phyloP scores from a whole-genome alignment of 1,140 invertebrate genomes.

The Leptinotarsa undecemlineata region DNA sequence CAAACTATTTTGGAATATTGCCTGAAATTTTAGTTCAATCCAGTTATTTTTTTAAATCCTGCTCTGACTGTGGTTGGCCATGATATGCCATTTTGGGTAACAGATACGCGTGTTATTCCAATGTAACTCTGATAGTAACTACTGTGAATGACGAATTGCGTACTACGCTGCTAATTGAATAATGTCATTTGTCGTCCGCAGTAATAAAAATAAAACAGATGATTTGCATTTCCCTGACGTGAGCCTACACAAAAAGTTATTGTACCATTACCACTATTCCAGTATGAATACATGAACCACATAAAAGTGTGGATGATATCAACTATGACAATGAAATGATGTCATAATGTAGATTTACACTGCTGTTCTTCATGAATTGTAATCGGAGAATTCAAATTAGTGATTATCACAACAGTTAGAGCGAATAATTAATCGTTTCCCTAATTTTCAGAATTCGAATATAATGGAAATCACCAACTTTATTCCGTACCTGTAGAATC shows the following conservation, averaged over 20 bases:
- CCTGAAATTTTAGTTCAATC: too few relatives aligned
- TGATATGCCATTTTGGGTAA: too few relatives aligned
- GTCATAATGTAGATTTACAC: neutral
- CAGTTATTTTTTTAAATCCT: too few relatives aligned
- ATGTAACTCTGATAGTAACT: too few relatives aligned
- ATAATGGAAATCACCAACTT: too few relatives aligned
- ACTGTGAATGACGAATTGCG: neutral
- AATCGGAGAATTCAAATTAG: neutral
- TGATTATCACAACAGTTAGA: neutral
- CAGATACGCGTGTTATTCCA: too few relatives aligned
- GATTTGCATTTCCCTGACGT: neutral
- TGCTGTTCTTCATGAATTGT: neutral
- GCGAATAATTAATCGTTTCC: neutral
- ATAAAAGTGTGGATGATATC: conserved; percentile 15
- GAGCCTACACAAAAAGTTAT: neutral
- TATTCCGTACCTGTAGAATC: too few relatives aligned
- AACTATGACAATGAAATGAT: conserved; percentile 7
- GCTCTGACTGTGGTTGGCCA: too few relatives aligned
- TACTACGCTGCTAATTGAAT: neutral
- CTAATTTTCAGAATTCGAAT: too few relatives aligned
- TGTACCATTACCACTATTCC: neutral
- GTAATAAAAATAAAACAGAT: neutral
- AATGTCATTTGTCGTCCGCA: conserved; percentile 3
- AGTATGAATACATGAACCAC: conserved; percentile 12
- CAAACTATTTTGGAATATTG: too few relatives aligned